Conservation (phyloP, 2,797 vertebrate genomes). For the Kryptolebias ocellatus region DNA sequence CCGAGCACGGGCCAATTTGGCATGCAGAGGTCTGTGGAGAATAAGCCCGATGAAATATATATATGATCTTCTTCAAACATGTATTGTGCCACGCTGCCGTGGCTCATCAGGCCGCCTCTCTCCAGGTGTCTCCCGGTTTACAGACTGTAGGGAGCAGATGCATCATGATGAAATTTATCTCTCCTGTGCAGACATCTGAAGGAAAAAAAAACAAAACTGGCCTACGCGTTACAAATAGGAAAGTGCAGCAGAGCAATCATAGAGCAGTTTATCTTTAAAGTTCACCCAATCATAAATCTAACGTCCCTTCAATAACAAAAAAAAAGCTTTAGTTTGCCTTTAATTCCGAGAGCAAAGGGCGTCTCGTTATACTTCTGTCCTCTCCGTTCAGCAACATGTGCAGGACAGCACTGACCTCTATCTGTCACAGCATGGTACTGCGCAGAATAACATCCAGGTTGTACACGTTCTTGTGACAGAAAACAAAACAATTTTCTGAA, state of each 20-base stretch:
- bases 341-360: not conserved
- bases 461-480: not conserved
- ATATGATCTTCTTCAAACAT: conserved; percentile 85
- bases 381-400: not conserved
- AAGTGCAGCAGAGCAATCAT: too few relatives aligned
- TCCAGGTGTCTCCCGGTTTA: conserved; percentile 66
- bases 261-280: not conserved
- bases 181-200: not conserved
- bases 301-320: not conserved
- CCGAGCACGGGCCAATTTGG: conserved; percentile 79
- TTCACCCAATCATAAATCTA: not conserved
- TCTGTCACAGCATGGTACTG: conserved; percentile 41
- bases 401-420: conserved; percentile 55
- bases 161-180: conserved; percentile 29
- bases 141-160: conserved; percentile 33
- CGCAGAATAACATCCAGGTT: conserved; percentile 13
- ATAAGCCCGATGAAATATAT: conserved; percentile 85
- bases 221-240: too few relatives aligned
- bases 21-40: conserved; percentile 81
- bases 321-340: not conserved
- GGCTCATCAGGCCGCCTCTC: conserved; percentile 75
- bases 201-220: too few relatives aligned
- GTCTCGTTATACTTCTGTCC: not conserved
- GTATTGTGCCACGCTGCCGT: conserved; percentile 81
- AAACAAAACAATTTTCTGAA: too few relatives aligned